A percentile compares a stretch with the other conserved stretches of the same genome.
phyloP scores from a whole-genome alignment of 2,113 vertebrate genomes.

The Macroglossus sobrinus region DNA sequence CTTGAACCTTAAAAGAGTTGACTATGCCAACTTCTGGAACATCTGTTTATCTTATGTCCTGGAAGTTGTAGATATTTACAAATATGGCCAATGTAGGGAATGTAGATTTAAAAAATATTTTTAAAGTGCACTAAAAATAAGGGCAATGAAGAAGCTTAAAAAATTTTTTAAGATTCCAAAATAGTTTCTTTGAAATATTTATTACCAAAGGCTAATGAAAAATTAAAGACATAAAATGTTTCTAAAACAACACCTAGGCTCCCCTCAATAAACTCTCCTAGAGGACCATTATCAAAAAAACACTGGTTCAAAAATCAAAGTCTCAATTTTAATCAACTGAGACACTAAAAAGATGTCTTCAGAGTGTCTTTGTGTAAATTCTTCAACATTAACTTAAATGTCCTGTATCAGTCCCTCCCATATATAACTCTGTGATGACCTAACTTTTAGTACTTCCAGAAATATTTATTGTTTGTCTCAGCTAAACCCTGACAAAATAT shows the following conservation, averaged over 20 bases:
- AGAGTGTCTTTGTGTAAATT: neutral
- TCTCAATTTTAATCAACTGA: neutral
- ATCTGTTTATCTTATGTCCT: neutral
- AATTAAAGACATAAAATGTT: neutral
- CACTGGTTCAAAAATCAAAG: neutral
- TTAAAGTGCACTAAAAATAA: neutral
- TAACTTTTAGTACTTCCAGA: neutral
- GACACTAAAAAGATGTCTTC: neutral
- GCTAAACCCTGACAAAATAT: neutral
- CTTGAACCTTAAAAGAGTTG: neutral
- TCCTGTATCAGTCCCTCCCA: neutral
- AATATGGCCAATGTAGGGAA: neutral
- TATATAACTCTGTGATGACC: neutral
- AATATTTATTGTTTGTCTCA: neutral
- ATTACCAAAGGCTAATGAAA: neutral
- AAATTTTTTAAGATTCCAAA: neutral
- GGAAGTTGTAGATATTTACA: neutral
- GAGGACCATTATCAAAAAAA: neutral
- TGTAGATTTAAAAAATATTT: neutral
- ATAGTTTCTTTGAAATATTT: neutral
- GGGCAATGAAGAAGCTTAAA: neutral
- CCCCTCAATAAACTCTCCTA: neutral
- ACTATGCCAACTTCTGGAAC: neutral
- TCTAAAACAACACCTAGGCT: neutral
- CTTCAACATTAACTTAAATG: neutral